Evolutionary conservation across 2,888 invertebrate species (phyloP).

Genomic region (Mechanitis messenoides): DNA sequence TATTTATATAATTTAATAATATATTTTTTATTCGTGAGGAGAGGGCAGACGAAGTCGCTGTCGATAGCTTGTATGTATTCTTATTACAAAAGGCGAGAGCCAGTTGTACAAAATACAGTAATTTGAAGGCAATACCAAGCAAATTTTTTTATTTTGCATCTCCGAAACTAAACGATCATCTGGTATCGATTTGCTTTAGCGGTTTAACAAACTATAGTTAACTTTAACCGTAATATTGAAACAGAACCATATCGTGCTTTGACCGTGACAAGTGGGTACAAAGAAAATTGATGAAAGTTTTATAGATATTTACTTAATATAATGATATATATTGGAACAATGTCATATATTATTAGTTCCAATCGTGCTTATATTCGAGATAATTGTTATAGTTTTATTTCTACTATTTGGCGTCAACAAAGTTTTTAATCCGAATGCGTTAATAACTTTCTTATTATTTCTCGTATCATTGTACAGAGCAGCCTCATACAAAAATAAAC

Average conservation of each 20-base stretch:
- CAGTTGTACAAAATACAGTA: neutral
- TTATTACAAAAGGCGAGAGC: neutral
- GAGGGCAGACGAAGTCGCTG: no score
- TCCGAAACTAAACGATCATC: constrained; percentile 13
- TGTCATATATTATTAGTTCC: neutral
- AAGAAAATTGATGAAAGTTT: neutral
- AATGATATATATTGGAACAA: neutral
- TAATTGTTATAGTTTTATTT: neutral
- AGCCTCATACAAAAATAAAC: no score
- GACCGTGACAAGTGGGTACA: constrained; percentile 25
- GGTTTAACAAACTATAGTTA: constrained; percentile 25
- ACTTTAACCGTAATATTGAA: constrained; percentile 28
- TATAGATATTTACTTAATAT: neutral
- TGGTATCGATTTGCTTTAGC: constrained; percentile 26
- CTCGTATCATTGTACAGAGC: no score
- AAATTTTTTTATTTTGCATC: neutral
- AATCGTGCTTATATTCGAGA: neutral
- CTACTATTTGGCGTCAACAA: no score
- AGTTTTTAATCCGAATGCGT: no score
- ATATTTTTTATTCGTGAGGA: no score
- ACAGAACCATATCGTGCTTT: constrained; percentile 25
- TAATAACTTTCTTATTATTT: no score
- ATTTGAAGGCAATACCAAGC: neutral
- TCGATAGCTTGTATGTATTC: neutral
- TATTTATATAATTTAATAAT: no score